phyloP scores from a whole-genome alignment of 2,113 vertebrate genomes.

The Phainopepla nitens region DNA sequence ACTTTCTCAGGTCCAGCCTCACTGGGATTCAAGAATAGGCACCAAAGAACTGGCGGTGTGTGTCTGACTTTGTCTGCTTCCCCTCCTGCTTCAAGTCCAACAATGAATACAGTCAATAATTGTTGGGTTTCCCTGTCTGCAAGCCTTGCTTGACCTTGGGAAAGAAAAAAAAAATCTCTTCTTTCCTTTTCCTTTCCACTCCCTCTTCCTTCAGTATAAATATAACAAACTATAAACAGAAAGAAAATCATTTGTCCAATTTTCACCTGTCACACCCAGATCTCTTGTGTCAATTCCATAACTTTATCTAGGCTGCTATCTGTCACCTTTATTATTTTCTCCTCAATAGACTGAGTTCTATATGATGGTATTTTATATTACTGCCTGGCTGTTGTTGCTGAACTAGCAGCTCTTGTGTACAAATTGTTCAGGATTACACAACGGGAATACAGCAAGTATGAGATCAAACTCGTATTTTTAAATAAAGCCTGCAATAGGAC shows the following conservation, averaged over 20 bases:
- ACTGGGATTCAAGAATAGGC: background rate
- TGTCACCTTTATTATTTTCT: background rate
- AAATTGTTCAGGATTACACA: background rate
- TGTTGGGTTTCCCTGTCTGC: background rate
- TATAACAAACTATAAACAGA: background rate
- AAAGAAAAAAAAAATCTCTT: background rate
- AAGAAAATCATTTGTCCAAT: background rate
- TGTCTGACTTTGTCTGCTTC: background rate
- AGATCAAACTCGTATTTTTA: accelerated
- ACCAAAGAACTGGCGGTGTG: background rate
- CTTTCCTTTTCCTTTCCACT: background rate
- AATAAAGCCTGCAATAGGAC: background rate
- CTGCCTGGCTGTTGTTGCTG: background rate
- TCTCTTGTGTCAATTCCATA: background rate
- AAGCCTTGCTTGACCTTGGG: background rate
- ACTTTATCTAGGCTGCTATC: background rate
- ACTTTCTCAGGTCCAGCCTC: background rate
- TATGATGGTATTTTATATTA: background rate
- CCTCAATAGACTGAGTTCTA: background rate
- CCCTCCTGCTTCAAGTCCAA: background rate
- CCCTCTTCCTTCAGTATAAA: background rate
- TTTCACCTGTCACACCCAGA: background rate
- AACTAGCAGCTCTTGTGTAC: background rate
- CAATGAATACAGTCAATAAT: background rate
- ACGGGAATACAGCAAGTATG: background rate